phyloP scores from a whole-genome alignment of 2,113 vertebrate species.

The Pteruthius melanotis region DNA sequence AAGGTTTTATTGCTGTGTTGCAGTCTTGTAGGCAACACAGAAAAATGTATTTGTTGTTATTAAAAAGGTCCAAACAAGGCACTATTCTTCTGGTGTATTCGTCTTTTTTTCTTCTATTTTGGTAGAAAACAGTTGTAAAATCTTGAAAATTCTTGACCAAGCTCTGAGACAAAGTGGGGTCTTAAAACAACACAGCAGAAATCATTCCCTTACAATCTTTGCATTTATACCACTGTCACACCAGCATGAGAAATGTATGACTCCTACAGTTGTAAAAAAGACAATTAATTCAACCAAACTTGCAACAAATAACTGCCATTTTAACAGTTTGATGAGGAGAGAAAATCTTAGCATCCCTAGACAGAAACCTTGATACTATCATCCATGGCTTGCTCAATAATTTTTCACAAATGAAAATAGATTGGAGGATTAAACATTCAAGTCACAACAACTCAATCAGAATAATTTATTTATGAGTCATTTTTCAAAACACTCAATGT shows the following conservation, averaged over 20 bases:
- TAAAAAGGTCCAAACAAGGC: background rate
- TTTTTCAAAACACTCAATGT: constrained; percentile 54
- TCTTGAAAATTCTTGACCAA: background rate
- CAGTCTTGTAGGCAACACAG: background rate
- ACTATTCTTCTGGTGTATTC: background rate
- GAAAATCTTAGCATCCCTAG: constrained; percentile 9
- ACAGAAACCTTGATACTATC: background rate
- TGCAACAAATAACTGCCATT: constrained; percentile 21
- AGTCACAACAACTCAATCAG: constrained; percentile 41
- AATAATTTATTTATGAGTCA: constrained; percentile 70
- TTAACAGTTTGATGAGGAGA: background rate
- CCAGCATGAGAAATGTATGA: background rate
- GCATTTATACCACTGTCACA: background rate
- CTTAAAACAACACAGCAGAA: background rate
- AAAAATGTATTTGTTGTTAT: background rate
- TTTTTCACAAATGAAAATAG: constrained; percentile 22
- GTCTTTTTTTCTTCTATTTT: background rate
- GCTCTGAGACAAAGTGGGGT: background rate
- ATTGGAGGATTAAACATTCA: constrained; percentile 16
- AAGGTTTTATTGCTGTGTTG: background rate
- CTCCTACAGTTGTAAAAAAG: background rate
- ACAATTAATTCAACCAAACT: background rate
- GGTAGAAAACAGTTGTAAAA: background rate
- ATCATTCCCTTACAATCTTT: background rate
- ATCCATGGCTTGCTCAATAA: background rate